Percentiles rank a stretch among this genome's conserved stretches.
Evolutionary conservation across 37 sponge, comb jelly and placozoan species (phyloP).

Genomic region (Spongilla lacustris): DNA sequence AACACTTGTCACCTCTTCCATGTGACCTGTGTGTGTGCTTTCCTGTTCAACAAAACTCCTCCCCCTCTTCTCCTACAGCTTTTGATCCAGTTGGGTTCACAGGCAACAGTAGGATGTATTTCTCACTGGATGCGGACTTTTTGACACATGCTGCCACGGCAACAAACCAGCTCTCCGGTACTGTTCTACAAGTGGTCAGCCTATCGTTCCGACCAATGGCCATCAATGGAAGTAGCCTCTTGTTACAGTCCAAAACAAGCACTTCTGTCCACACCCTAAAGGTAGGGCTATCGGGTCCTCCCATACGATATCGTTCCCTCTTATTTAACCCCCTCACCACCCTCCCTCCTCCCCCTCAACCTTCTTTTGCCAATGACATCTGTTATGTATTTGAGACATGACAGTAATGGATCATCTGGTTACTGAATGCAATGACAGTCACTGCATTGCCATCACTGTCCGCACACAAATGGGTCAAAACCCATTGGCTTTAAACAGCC

Average conservation of each 20-base stretch:
- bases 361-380: too few species aligned
- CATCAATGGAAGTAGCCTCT: background rate
- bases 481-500: too few species aligned
- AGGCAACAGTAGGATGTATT: background rate
- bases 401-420: too few species aligned
- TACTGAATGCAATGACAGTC: too few species aligned
- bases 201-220: constrained; percentile 30
- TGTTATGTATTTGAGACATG: too few species aligned
- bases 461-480: too few species aligned
- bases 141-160: background rate
- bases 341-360: too few species aligned
- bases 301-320: too few species aligned
- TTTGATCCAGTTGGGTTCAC: background rate
- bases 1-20: background rate
- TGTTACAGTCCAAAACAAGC: constrained; percentile 50
- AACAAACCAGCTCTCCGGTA: background rate
- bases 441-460: too few species aligned
- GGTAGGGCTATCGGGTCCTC: constrained; percentile 10
- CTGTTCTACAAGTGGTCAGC: constrained; percentile 21
- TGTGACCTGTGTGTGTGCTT: background rate
- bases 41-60: too few species aligned
- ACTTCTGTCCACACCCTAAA: constrained; percentile 28
- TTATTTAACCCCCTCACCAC: too few species aligned
- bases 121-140: background rate
- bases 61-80: background rate